phyloP scores from a whole-genome alignment of 2,797 vertebrate species.

The Rhinoraja longicauda region DNA sequence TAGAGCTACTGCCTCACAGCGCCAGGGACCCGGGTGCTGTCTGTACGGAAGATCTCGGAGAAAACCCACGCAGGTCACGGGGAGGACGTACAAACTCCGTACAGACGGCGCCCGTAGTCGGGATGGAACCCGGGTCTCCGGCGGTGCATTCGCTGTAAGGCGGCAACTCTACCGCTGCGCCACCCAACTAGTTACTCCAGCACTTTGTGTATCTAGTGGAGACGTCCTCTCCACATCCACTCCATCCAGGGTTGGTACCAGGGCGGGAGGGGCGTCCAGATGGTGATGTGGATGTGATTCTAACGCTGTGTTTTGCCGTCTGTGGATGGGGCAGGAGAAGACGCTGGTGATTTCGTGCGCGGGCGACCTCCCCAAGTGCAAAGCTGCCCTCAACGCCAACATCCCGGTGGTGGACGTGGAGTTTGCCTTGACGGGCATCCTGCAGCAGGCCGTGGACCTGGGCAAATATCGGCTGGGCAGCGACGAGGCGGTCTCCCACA shows the following conservation, averaged over 20 bases:
- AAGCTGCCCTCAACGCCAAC: slow-evolving; percentile 53
- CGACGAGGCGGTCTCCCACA: slow-evolving; percentile 31
- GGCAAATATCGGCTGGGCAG: slow-evolving; percentile 54
- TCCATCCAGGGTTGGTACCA: too few relatives aligned
- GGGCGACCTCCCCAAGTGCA: slow-evolving; percentile 64
- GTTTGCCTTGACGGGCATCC: slow-evolving; percentile 78
- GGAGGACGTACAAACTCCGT: too few relatives aligned
- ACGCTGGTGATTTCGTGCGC: slow-evolving; percentile 74
- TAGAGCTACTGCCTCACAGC: too few relatives aligned
- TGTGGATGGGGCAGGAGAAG: slow-evolving; percentile 55
- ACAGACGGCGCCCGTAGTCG: too few relatives aligned
- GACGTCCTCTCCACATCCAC: background rate
- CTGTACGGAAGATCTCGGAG: too few relatives aligned
- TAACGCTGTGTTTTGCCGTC: background rate
- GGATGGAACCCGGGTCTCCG: too few relatives aligned
- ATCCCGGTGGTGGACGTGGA: slow-evolving; percentile 71
- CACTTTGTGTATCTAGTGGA: too few relatives aligned
- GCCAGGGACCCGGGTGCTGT: too few relatives aligned
- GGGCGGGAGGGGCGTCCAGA: background rate
- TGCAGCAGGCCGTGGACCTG: slow-evolving; percentile 70
- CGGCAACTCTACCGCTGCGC: too few relatives aligned
- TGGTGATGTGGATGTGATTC: background rate
- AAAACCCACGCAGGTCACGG: too few relatives aligned
- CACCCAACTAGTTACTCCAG: too few relatives aligned
- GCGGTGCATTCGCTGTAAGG: background rate